These are phyloP conservation scores for Pluvialis apricaria DNA, from an alignment of 2,113 vertebrate species.

Conservation along the genomic window DNA sequence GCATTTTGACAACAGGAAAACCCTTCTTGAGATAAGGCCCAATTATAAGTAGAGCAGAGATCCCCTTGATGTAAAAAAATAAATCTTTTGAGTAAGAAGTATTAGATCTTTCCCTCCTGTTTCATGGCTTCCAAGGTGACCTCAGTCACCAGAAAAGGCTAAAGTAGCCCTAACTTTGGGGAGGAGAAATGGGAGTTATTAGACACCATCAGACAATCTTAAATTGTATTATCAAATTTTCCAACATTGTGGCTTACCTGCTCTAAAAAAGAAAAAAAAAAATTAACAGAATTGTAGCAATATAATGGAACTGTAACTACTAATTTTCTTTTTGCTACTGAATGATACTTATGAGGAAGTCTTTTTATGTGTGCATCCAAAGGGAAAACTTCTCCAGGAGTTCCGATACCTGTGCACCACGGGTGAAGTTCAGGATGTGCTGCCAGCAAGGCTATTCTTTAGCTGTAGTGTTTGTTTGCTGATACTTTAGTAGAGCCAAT, in stretches of 20 bases:
- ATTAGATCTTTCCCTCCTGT: background rate
- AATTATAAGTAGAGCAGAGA: background rate
- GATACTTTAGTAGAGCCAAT: background rate
- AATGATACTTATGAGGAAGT: background rate
- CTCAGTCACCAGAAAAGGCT: background rate
- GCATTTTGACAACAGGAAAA: background rate
- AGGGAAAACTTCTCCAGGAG: background rate
- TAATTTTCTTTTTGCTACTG: background rate
- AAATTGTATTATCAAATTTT: background rate
- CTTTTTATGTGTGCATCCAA: accelerated
- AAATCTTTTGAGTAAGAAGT: background rate
- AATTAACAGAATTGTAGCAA: background rate
- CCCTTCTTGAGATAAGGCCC: background rate
- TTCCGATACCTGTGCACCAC: background rate
- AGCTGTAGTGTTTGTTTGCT: background rate
- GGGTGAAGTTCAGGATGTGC: background rate
- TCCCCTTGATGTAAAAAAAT: background rate
- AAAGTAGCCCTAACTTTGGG: background rate
- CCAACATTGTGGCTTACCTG: background rate
- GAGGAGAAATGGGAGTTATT: background rate
- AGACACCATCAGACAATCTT: background rate
- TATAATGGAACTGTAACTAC: background rate
- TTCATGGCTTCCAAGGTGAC: background rate
- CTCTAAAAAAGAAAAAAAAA: background rate
- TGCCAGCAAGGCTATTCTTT: background rate